Evolutionary conservation across 2,113 vertebrate genomes (phyloP), one percentile per base, ranked within the genome.

Genomic region (Tricholaema leucomelas): DNA sequence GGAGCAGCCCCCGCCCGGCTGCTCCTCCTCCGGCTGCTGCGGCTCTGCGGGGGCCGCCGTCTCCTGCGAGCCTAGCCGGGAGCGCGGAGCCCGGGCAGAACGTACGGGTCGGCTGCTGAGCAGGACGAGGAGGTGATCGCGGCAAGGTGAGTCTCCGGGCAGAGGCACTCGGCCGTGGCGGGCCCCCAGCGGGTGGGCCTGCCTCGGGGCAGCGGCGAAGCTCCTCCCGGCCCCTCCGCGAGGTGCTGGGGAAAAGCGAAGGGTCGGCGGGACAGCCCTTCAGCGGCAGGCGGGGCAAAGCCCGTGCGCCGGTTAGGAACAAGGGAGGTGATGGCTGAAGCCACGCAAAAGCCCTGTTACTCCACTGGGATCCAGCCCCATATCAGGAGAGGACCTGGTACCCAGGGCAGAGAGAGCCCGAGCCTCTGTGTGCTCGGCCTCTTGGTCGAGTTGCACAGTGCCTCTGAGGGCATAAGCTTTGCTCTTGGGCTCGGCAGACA

Each of bases 401-500:
- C 2, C 6, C 2, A 2, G 61, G 28, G 7, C 27, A 5, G 8
- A 12, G 2, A 12, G 66, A 56, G 66, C 66, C 52, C 33, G 10
- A 2, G 40, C 6, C 9, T 5, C 38, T 1, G 2, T 0, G 44
- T 4, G 23, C 24, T 52, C 4, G 10, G 64, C 31, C 25, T 24
- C 40, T 9, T 13, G 80, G 6, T 54, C 7, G 5, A 0, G 8
- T 1, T 11, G 11, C 16, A 0, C 6, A 6, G 63, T 11, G n/a
- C 5, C 14, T 2, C n/a, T 4, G 58, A 2, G 40, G 11, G 63
- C 10, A 0, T 9, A 0, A 11, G 31, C 13, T 30, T 38, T 28
- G 33, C 10, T 21, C 9, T 52, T 0, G 8, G 7, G 1, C 8
- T 12, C 8, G 0, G 30, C 5, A 9, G 23, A 1, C 6, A 24